A percentile compares a stretch with the other conserved stretches of the same genome.
phyloP scores from a whole-genome alignment of 2,888 invertebrate species.

The Melanostoma scalare region DNA sequence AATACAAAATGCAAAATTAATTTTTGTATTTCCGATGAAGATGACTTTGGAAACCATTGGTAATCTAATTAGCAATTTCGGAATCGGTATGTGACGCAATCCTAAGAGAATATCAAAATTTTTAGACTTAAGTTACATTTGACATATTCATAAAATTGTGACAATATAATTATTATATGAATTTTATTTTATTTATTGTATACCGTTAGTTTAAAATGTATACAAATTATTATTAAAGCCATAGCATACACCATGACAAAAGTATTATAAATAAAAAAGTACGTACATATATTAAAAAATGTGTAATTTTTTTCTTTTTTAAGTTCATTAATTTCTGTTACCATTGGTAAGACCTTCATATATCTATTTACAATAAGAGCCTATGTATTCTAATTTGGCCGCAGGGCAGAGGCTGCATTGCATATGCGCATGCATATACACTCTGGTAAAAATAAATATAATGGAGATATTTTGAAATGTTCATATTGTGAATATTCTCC shows the following conservation, averaged over 20 bases:
- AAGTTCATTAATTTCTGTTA: neutral
- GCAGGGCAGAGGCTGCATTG: too few species aligned
- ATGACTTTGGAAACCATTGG: neutral
- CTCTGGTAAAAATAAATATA: too few species aligned
- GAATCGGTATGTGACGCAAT: constrained; percentile 24
- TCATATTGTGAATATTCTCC: too few species aligned
- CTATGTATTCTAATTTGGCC: too few species aligned
- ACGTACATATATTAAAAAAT: neutral
- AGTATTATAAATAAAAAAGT: constrained; percentile 12
- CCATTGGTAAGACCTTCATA: too few species aligned
- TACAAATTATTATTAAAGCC: constrained; percentile 20
- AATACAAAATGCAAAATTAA: constrained; percentile 2
- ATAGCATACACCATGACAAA: constrained; percentile 13
- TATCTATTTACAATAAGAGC: too few species aligned
- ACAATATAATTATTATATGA: constrained; percentile 51
- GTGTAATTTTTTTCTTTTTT: neutral
- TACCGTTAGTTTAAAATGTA: constrained; percentile 37
- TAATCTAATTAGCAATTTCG: neutral
- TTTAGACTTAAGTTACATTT: constrained; percentile 32
- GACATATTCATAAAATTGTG: constrained; percentile 54
- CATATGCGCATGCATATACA: too few species aligned
- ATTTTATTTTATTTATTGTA: constrained; percentile 42
- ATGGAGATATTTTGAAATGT: too few species aligned
- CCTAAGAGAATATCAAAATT: constrained; percentile 33
- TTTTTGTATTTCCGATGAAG: too few species aligned